Percentiles rank a stretch among this genome's conserved stretches.
Conservation (phyloP, 1,140 invertebrate species). For the Chlorops oryzae region DNA sequence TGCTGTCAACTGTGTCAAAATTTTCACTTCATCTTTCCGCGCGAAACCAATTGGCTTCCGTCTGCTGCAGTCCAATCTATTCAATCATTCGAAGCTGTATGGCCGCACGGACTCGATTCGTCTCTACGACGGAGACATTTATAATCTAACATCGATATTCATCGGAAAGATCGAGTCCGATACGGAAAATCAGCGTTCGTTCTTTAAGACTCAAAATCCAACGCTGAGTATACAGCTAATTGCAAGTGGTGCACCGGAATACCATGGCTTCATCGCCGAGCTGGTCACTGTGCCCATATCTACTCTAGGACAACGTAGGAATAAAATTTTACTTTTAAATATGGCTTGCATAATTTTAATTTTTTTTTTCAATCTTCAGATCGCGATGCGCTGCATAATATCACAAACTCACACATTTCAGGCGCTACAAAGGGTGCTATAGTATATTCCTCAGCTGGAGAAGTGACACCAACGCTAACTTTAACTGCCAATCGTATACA, state of each 20-base stretch:
- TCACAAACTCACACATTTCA: conserved; percentile 76
- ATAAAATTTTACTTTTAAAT: background rate
- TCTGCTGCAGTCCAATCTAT: conserved; percentile 88
- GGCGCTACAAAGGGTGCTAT: conserved; percentile 86
- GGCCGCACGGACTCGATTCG: conserved; percentile 77
- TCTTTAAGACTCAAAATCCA: conserved; percentile 68
- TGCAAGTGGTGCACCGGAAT: conserved; percentile 84
- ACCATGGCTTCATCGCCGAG: conserved; percentile 97
- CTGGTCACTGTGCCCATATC: conserved; percentile 90
- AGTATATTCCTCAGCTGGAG: conserved; percentile 82
- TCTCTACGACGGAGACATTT: conserved; percentile 89
- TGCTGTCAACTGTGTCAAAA: conserved; percentile 96
- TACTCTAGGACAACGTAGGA: conserved; percentile 80
- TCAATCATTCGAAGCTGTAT: conserved; percentile 77
- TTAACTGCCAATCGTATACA: conserved; percentile 82
- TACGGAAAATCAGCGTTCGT: conserved; percentile 63
- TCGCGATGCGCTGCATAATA: conserved; percentile 84
- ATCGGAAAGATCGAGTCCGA: conserved; percentile 67
- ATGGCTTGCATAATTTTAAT: background rate
- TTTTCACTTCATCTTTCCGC: conserved; percentile 79
- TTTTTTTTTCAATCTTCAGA: conserved; percentile 54
- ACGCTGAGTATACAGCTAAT: conserved; percentile 88
- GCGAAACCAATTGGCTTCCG: conserved; percentile 84
- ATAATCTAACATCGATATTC: conserved; percentile 70
- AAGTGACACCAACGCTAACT: conserved; percentile 89